These are phyloP conservation scores for Diachrysia chrysitis DNA, from an alignment of 2,888 invertebrate species.

Conservation along the genomic window DNA sequence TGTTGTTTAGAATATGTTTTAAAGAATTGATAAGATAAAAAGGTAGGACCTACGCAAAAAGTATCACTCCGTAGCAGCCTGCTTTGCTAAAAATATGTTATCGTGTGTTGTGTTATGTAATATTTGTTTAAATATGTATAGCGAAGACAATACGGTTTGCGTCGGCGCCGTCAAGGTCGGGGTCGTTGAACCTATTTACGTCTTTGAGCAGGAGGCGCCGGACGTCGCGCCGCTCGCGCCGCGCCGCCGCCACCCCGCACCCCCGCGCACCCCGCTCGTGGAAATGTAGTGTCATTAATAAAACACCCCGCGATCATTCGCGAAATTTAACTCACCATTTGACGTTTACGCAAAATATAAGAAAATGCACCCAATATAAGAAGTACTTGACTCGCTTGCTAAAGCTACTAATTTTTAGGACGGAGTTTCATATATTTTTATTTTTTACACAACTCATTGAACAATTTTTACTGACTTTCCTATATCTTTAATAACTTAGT, in stretches of 20 bases:
- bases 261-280: conserved; percentile 60
- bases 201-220: conserved; percentile 75
- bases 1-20: conserved; percentile 40
- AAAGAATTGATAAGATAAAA: conserved; percentile 48
- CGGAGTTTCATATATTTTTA: no score
- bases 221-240: conserved; percentile 40
- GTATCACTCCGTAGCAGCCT: conserved; percentile 31
- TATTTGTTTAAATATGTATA: conserved; percentile 65
- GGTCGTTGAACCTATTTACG: conserved; percentile 85
- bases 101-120: conserved; percentile 61
- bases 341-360: background rate
- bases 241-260: conserved; percentile 43
- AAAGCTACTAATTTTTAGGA: background rate
- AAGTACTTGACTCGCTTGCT: background rate
- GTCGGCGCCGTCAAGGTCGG: conserved; percentile 82
- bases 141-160: conserved; percentile 76
- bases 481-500: no score
- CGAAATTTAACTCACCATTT: background rate
- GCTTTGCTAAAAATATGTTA: conserved; percentile 35
- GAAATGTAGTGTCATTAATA: conserved; percentile 66
- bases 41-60: conserved; percentile 38
- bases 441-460: no score
- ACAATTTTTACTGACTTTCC: no score
- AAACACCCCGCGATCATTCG: conserved; percentile 46
- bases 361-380: no score